Base-by-base conservation (phyloP, 1,140 invertebrate species). In the Akabosia matsudoensis region DNA sequence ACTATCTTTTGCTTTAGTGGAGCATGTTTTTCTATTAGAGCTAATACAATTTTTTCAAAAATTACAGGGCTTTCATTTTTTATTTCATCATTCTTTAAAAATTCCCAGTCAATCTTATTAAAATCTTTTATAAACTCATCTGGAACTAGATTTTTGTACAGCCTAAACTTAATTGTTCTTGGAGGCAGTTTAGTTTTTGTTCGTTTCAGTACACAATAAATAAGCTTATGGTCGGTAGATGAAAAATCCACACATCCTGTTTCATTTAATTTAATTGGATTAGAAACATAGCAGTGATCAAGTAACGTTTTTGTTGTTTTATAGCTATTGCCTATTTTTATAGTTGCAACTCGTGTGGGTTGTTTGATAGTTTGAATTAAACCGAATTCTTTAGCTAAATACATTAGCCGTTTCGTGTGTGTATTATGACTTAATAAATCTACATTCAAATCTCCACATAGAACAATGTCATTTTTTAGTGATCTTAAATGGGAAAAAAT, bases 1-100 rank as follows among this genome's bases (percentile, higher is more conserved):
- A 67, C 61, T 67, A 31, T 3, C 31, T 13, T 28, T 31, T 10
- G 28, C 28, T 31, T 28, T 30, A 67, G 24, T 30, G 61, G 61
- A 10, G 28, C 24, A 67, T 67, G 61, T 30, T 30, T 28, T 2
- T 67, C 61, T 10, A 31, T 3, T 14, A 67, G 10, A 2, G 3
- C 61, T 67, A 67, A 28, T 30, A 67, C 10, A 16, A 30, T 7
- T 31, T 67, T 67, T 30, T 67, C 61, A 67, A 67, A 67, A 30
- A 67, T 18, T 10, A 10, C 7, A 10, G 37, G 7, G 18, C 18
- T 45, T 10, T 67, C 3, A 30, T 67, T 24, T 4, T 2, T 67
- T 67, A 67, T 30, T 30, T 2, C 1, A 14, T 13, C 22, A 30
- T 56, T 22, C 24, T 1, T 31, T 30, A 67, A 31, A 10, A 67